These are phyloP conservation scores for Caenorhabditis imperialis DNA, from an alignment of 2,888 invertebrate species.

Conservation along the genomic window DNA sequence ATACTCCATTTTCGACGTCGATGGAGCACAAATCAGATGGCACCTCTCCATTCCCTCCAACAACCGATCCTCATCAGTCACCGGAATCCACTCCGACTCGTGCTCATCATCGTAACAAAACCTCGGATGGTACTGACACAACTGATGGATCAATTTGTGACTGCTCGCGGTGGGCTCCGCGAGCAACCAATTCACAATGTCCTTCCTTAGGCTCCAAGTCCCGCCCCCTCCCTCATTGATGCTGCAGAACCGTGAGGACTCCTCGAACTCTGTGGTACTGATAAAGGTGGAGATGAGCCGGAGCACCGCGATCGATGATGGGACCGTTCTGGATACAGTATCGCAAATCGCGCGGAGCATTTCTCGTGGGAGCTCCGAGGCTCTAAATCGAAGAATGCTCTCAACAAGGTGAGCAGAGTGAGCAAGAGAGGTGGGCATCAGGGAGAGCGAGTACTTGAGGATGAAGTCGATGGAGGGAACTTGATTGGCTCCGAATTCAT, in stretches of 20 bases:
- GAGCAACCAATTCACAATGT: slow-evolving; percentile 35
- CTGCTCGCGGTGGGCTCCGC: slow-evolving; percentile 10
- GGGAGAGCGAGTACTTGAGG: slow-evolving; percentile 23
- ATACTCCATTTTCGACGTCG: not conserved
- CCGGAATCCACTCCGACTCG: not conserved
- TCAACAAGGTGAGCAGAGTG: slow-evolving; percentile 17
- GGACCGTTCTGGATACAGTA: slow-evolving; percentile 33
- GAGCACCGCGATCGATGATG: slow-evolving; percentile 11
- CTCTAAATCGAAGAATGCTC: slow-evolving; percentile 10
- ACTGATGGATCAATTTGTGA: slow-evolving; percentile 19
- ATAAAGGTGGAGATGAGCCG: slow-evolving; percentile 28
- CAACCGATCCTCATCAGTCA: slow-evolving; percentile 7
- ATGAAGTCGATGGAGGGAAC: slow-evolving; percentile 32
- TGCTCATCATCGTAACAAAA: slow-evolving; percentile 27
- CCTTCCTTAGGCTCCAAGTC: slow-evolving; percentile 39
- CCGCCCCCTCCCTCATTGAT: slow-evolving; percentile 16
- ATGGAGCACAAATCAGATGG: not conserved
- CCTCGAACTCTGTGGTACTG: slow-evolving; percentile 34
- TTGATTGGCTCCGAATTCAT: slow-evolving; percentile 5
- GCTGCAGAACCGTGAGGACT: slow-evolving; percentile 20
- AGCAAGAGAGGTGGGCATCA: slow-evolving; percentile 27
- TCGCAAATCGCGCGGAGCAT: slow-evolving; percentile 14
- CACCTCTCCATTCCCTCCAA: slow-evolving; percentile 1
- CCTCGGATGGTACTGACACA: slow-evolving; percentile 37
- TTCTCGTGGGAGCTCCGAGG: slow-evolving; percentile 6